A percentile compares a stretch with the other conserved stretches of the same genome.
Evolutionary conservation across 1,140 invertebrate species (phyloP).

Genomic region (Brachionus calyciflorus): DNA sequence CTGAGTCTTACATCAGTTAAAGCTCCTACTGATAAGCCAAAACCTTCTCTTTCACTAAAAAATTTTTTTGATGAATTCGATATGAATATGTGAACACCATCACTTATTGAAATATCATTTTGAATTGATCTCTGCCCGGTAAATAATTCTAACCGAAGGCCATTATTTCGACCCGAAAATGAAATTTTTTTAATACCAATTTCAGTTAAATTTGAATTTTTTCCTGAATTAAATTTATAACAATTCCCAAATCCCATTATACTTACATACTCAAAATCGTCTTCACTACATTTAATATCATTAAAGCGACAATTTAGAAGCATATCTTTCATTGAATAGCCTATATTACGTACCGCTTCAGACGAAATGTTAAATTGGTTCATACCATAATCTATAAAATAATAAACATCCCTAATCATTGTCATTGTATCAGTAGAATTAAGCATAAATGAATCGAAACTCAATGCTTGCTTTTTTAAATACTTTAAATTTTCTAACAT

Average conservation of each 20-base stretch:
- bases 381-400: background rate
- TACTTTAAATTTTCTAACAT: no score
- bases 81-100: background rate
- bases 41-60: background rate
- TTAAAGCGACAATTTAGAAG: conserved; percentile 4
- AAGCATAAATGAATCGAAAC: background rate
- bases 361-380: background rate
- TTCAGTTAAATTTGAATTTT: background rate
- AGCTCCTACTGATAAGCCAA: background rate
- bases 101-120: no score
- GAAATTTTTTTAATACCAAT: background rate
- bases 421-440: background rate
- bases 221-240: conserved; percentile 31
- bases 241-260: background rate
- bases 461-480: no score
- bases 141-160: background rate
- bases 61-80: background rate
- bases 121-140: background rate
- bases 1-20: background rate
- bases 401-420: background rate
- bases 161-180: background rate
- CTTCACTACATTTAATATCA: background rate
- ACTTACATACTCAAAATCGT: background rate
- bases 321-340: background rate
- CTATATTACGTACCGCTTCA: background rate